phyloP scores from a whole-genome alignment of 37 sponge, comb jelly and placozoan genomes.

The Mnemiopsis leidyi region DNA sequence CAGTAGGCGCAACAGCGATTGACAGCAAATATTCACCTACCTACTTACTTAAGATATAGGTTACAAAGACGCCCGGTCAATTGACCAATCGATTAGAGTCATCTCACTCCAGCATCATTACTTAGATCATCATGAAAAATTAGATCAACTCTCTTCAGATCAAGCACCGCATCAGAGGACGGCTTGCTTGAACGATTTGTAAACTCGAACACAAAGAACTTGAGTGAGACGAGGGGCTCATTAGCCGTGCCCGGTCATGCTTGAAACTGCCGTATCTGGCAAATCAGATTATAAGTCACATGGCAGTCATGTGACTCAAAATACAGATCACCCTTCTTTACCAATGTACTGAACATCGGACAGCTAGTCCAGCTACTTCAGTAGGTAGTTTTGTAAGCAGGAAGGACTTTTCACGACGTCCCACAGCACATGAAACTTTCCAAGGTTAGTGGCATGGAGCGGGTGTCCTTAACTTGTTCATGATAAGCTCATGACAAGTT shows the following conservation, averaged over 20 bases:
- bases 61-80: background rate
- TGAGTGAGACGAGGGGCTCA: background rate
- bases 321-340: background rate
- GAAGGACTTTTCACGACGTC: no score
- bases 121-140: background rate
- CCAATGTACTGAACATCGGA: no score
- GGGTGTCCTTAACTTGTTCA: no score
- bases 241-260: background rate
- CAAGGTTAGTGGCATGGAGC: no score
- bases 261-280: background rate
- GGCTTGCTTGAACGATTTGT: background rate
- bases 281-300: background rate
- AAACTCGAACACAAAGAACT: background rate
- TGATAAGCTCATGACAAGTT: no score
- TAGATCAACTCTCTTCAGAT: background rate
- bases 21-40: background rate
- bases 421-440: no score
- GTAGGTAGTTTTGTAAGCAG: no score
- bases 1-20: no score
- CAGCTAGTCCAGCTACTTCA: no score
- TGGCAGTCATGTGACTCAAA: background rate
- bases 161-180: background rate
- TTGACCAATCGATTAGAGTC: background rate
- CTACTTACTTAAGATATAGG: background rate
- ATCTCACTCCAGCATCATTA: background rate